Evolutionary conservation across 1,140 invertebrate genomes (phyloP).

Genomic region (Aphaenogaster rudis): DNA sequence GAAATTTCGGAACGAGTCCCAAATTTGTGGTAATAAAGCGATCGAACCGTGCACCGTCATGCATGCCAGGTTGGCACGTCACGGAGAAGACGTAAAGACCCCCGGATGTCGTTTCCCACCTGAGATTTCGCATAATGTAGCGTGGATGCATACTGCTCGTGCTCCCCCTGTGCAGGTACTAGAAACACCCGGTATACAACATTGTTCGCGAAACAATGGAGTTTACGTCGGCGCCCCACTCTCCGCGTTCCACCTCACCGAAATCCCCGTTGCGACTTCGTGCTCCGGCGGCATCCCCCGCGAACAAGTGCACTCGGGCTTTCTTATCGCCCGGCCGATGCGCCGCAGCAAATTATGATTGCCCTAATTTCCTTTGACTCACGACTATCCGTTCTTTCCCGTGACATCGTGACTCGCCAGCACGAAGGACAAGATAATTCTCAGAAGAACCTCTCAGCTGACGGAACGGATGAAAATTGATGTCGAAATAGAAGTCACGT

Average conservation of each 20-base stretch:
- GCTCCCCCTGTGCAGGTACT: slow-evolving; percentile 30
- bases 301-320: slow-evolving; percentile 76
- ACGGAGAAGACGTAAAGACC: slow-evolving; percentile 38
- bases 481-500: slow-evolving; percentile 31
- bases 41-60: slow-evolving; percentile 49
- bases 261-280: slow-evolving; percentile 17
- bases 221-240: slow-evolving; percentile 7
- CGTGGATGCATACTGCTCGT: slow-evolving; percentile 19
- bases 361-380: slow-evolving; percentile 77
- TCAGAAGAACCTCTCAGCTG: slow-evolving; percentile 36
- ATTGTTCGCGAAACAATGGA: slow-evolving; percentile 79
- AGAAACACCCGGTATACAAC: slow-evolving; percentile 71
- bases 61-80: slow-evolving; percentile 4
- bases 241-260: slow-evolving; percentile 10
- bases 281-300: slow-evolving; percentile 44
- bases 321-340: slow-evolving; percentile 74
- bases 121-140: slow-evolving; percentile 51
- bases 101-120: slow-evolving; percentile 48
- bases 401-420: slow-evolving; percentile 43
- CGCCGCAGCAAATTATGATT: slow-evolving; percentile 78
- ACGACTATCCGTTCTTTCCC: slow-evolving; percentile 56
- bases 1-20: slow-evolving; percentile 47
- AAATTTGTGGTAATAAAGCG: slow-evolving; percentile 66
- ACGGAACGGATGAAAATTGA: slow-evolving; percentile 27
- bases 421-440: slow-evolving; percentile 53